Evolutionary conservation across 2,888 invertebrate species (phyloP), one percentile per base, ranked within the genome.

Genomic region (Cosmia pyralina): DNA sequence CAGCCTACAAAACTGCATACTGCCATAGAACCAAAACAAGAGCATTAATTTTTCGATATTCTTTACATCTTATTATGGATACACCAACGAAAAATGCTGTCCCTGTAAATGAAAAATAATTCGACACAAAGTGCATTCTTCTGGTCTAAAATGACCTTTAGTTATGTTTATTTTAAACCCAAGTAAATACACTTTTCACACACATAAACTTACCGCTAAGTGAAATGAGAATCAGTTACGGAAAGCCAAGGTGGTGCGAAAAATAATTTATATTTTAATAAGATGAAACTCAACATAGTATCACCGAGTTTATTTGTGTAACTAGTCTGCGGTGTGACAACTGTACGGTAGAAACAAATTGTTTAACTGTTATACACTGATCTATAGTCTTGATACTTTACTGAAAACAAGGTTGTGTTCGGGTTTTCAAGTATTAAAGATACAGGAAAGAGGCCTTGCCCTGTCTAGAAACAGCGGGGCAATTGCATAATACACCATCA

Each of bases 291-390:
- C 76, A 76, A 81, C 84, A 75, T 72, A 80, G 85, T 83, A 83
- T 85, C 81, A 77, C 74, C 76, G 79, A 81, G 85, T 90, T 87
- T 91, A 91, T 92, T 92, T 91, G 90, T 91, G 86, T 92, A 92
- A 92, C 92, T 90, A 92, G 91, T 91, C 89, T 93, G 93, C 85
- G 93, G 91, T 90, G 86, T 85, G 86, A 89, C 87, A 85, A 86
- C 87, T 80, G 72, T 85, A 82, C 78, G 79, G 77, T 79, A 81
- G 84, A 92, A 91, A 91, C 89, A 89, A 93, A 92, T 92, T 90
- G 90, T 90, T 91, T 89, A 88, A 89, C 87, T 84, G 74, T 69
- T 73, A 41, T 77, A 68, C 62, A 34, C 7, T 44, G 69, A 62
- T 5, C 0, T 52, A 19, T 2, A 0, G 50, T 86, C 63, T 93